phyloP scores from a whole-genome alignment of 2,797 vertebrate species.

The Ataeniobius toweri region DNA sequence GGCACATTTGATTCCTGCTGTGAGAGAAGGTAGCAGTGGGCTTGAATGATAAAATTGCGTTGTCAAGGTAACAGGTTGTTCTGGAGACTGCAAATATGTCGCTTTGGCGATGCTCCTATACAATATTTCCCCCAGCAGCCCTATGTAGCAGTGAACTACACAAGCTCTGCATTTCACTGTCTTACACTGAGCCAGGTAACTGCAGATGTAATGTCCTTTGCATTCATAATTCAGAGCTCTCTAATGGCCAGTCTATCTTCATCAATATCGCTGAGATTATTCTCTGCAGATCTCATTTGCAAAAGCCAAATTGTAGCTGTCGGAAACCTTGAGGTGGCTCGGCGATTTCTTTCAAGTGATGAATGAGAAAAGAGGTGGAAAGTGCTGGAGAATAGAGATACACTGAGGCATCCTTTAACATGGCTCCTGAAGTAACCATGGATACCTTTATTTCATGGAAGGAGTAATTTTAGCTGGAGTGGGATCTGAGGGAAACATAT shows the following conservation, averaged over 20 bases:
- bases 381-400: conserved; percentile 72
- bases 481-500: conserved; percentile 74
- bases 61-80: conserved; percentile 87
- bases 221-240: conserved; percentile 64
- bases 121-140: conserved; percentile 64
- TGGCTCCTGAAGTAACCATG: conserved; percentile 85
- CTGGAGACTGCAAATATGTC: conserved; percentile 77
- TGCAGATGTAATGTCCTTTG: conserved; percentile 47
- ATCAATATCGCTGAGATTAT: conserved; percentile 50
- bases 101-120: conserved; percentile 69
- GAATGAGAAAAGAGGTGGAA: conserved; percentile 73
- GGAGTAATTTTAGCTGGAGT: conserved; percentile 83
- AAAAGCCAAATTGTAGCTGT: conserved; percentile 56
- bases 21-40: conserved; percentile 81
- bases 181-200: conserved; percentile 45
- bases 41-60: conserved; percentile 85
- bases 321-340: conserved; percentile 60
- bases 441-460: conserved; percentile 83
- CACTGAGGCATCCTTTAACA: conserved; percentile 73
- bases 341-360: conserved; percentile 66
- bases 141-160: conserved; percentile 34
- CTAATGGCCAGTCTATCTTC: conserved; percentile 58
- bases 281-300: conserved; percentile 58
- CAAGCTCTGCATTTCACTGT: conserved; percentile 45
- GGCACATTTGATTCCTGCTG: conserved; percentile 73